Evolutionary conservation across 2,113 vertebrate species (phyloP).

Genomic region (Pelvicachromis taeniatus): DNA sequence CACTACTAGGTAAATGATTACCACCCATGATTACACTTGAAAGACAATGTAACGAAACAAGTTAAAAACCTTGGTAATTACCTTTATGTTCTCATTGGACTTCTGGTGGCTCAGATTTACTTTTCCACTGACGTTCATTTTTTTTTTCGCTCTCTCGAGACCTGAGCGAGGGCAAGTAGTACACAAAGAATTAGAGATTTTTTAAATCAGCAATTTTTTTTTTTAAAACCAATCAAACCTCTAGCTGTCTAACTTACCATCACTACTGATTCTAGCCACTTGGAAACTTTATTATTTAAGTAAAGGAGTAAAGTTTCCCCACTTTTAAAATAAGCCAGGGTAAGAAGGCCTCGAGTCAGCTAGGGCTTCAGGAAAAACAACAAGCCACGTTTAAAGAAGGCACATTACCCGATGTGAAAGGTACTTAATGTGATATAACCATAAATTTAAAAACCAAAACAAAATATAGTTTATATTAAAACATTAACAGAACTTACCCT

Average conservation of each 20-base stretch:
- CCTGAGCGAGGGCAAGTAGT: not conserved
- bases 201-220: not conserved
- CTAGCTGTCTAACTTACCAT: not conserved
- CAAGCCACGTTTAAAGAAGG: not conserved
- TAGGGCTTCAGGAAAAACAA: not conserved
- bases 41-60: not conserved
- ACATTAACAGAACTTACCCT: not conserved
- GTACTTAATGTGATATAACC: not conserved
- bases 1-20: not conserved
- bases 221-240: fast-evolving
- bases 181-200: not conserved
- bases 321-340: not conserved
- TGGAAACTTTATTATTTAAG: not conserved
- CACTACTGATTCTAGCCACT: not conserved
- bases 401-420: not conserved
- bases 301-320: not conserved
- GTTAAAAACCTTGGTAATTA: slow-evolving; percentile 32
- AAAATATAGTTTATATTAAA: too few relatives aligned
- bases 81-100: slow-evolving; percentile 72
- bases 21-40: not conserved
- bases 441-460: fast-evolving
- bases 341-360: not conserved
- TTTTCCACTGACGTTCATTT: slow-evolving; percentile 75
- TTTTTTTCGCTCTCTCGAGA: not conserved
- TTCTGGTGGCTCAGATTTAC: slow-evolving; percentile 52